Conservation (phyloP, 2,113 vertebrate genomes). For the Herpetotheres cachinnans region DNA sequence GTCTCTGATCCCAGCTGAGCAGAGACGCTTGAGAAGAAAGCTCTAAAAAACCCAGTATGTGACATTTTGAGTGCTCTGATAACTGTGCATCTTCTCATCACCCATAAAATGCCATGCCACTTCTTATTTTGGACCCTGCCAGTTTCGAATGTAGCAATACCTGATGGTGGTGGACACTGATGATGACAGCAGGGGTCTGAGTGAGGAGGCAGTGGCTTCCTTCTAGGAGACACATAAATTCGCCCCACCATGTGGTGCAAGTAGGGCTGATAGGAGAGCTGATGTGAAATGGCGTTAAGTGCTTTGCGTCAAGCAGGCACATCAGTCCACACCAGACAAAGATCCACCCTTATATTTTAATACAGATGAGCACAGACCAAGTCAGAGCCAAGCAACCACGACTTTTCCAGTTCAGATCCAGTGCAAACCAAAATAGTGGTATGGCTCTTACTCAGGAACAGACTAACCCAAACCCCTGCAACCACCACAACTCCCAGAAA, state of each 20-base stretch:
- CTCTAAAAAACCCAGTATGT: background rate
- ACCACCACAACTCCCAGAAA: background rate
- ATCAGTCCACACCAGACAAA: background rate
- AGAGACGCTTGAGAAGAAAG: background rate
- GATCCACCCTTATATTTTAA: background rate
- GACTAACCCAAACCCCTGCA: background rate
- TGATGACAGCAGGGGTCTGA: background rate
- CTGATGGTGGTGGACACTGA: background rate
- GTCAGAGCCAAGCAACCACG: background rate
- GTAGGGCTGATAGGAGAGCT: background rate
- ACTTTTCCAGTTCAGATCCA: background rate
- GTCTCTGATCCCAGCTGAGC: background rate
- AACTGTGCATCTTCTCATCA: background rate
- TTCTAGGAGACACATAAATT: background rate
- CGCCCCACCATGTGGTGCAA: fast-evolving
- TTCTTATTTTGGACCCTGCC: background rate
- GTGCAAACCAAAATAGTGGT: background rate
- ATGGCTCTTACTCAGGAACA: background rate
- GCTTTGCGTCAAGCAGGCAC: background rate
- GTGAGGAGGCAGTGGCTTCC: background rate
- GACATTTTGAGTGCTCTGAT: background rate
- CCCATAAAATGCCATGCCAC: background rate
- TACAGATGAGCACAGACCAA: background rate
- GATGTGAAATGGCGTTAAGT: background rate
- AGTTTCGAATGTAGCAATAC: background rate